Conservation (phyloP, 2,113 vertebrate genomes). For the Silurus meridionalis region DNA sequence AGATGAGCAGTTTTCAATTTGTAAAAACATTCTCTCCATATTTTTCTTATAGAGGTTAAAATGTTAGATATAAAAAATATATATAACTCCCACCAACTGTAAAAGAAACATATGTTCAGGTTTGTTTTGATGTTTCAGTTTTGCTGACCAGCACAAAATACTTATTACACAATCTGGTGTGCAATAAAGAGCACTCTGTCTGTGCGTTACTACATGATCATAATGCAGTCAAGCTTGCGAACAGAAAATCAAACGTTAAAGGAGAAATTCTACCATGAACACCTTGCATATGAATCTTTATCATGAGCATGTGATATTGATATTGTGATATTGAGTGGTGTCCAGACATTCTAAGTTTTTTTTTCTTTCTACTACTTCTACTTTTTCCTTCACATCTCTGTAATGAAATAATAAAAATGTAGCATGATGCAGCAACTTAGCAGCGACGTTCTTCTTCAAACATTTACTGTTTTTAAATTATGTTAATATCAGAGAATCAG, state of each 20-base stretch:
- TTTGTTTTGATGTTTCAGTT: background rate
- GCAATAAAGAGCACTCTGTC: background rate
- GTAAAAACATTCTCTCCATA: background rate
- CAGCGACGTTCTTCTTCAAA: background rate
- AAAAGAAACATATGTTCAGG: background rate
- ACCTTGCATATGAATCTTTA: background rate
- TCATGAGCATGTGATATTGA: background rate
- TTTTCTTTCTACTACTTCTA: background rate
- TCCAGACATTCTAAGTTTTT: background rate
- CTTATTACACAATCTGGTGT: background rate
- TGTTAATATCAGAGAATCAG: background rate
- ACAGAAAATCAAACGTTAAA: background rate
- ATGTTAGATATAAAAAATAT: background rate
- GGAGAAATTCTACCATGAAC: background rate
- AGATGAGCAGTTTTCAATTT: background rate
- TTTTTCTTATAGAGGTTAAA: background rate
- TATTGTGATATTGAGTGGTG: background rate
- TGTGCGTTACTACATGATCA: background rate
- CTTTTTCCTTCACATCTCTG: background rate
- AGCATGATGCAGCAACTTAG: background rate
- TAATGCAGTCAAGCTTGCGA: background rate
- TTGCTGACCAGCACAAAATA: background rate
- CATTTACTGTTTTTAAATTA: background rate
- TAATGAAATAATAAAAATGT: background rate
- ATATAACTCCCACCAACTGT: background rate